Evolutionary conservation across 2,888 invertebrate genomes (phyloP).

Genomic region (Tetragonula carbonaria): DNA sequence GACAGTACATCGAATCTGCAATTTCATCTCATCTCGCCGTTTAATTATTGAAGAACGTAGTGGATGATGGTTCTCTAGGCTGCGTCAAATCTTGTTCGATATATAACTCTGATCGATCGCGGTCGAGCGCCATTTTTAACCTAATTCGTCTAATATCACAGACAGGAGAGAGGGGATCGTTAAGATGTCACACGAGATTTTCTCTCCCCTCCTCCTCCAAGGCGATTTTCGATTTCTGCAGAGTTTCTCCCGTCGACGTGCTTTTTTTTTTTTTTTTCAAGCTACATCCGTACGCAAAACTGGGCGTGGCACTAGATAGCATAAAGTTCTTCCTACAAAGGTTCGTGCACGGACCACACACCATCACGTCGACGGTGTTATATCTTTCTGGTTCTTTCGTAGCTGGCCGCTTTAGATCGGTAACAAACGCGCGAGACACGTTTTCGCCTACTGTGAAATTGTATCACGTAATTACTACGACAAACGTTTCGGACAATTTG

Average conservation of each 20-base stretch:
- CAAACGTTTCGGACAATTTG: conserved; percentile 36
- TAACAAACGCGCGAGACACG: conserved; percentile 6
- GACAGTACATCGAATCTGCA: neutral
- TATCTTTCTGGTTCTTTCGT: conserved; percentile 34
- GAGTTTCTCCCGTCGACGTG: neutral
- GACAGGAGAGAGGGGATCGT: neutral
- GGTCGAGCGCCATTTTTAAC: conserved; percentile 10
- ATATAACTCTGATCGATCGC: conserved; percentile 27
- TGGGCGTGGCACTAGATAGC: conserved; percentile 53
- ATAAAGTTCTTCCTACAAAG: conserved; percentile 31
- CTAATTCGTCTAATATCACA: conserved; percentile 30
- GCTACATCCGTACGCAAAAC: conserved; percentile 24
- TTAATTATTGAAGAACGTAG: conserved; percentile 22
- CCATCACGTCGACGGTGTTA: conserved; percentile 18
- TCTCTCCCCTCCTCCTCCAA: neutral
- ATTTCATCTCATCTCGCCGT: conserved; percentile 15
- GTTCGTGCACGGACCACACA: conserved; percentile 3
- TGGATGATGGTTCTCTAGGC: conserved; percentile 22
- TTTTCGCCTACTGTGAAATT: conserved; percentile 12
- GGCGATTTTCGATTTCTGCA: neutral
- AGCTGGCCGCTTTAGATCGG: conserved; percentile 13
- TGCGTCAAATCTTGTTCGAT: conserved; percentile 22
- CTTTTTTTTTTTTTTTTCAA: conserved; percentile 7
- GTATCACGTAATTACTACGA: conserved; percentile 37
- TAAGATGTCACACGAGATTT: neutral